These are phyloP conservation scores for Oligia strigilis DNA, from an alignment of 2,888 invertebrate genomes.

Conservation along the genomic window DNA sequence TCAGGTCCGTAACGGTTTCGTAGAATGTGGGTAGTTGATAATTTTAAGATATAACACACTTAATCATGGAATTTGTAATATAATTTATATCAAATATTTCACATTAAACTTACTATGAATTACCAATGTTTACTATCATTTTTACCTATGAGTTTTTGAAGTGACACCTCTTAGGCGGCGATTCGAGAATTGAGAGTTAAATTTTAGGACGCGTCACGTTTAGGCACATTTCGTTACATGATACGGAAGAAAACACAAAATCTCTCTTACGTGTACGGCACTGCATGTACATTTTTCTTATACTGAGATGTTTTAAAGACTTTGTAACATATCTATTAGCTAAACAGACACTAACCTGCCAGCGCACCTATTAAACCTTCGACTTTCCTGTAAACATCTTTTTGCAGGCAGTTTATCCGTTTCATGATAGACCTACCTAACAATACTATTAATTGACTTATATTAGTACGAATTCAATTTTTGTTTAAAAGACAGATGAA, in stretches of 20 bases:
- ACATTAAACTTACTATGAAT: slow-evolving; percentile 30
- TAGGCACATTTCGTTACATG: not conserved
- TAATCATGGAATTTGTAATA: slow-evolving; percentile 5
- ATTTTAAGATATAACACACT: slow-evolving; percentile 26
- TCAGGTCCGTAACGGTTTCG: not conserved
- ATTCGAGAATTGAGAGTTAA: not conserved
- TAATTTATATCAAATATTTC: slow-evolving; percentile 31
- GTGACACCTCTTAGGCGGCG: not conserved
- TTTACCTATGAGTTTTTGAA: not conserved
- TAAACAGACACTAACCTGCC: not conserved
- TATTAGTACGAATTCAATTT: not conserved
- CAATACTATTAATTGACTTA: not conserved
- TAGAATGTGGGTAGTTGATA: slow-evolving; percentile 18
- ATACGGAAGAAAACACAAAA: not conserved
- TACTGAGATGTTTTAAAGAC: not conserved
- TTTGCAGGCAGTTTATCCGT: not conserved
- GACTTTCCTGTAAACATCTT: not conserved
- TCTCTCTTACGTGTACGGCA: not conserved
- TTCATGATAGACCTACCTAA: not conserved
- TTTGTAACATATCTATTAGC: not conserved
- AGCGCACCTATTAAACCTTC: not conserved
- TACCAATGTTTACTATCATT: slow-evolving; percentile 30
- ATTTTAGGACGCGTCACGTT: not conserved
- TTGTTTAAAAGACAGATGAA: not conserved
- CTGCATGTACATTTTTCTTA: not conserved